Conservation (phyloP, 1,140 invertebrate species). For the Lamellibrachia luymesi region DNA sequence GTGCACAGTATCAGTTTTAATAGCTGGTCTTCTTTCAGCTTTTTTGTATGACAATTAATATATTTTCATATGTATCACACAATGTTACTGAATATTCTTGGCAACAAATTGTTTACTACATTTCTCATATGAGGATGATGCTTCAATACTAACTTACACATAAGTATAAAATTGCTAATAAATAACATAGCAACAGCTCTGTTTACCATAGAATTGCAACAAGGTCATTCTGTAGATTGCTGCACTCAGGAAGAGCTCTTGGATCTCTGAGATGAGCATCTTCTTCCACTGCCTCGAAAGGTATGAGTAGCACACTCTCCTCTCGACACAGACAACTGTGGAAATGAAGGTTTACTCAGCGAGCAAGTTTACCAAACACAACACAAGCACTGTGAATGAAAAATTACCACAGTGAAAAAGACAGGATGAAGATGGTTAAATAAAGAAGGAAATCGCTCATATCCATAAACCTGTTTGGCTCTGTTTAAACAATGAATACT, state of each 20-base stretch:
- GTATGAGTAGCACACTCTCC: constrained; percentile 23
- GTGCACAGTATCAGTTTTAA: not conserved
- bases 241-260: constrained; percentile 33
- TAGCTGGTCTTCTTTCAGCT: not conserved
- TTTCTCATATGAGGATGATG: not conserved
- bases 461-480: too few species aligned
- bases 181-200: not conserved
- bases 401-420: too few species aligned
- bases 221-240: constrained; percentile 32
- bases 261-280: constrained; percentile 22
- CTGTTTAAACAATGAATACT: too few species aligned
- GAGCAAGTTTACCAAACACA: not conserved
- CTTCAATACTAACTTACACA: not conserved
- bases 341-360: not conserved
- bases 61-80: too few species aligned
- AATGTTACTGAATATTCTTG: too few species aligned
- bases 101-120: too few species aligned
- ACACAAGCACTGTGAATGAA: constrained; percentile 13
- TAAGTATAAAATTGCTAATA: not conserved
- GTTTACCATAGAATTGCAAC: constrained; percentile 28
- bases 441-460: too few species aligned
- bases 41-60: too few species aligned
- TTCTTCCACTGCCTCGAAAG: constrained; percentile 10
- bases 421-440: too few species aligned
- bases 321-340: not conserved